These are phyloP conservation scores for Atopsyche davidsoni DNA, from an alignment of 1,140 invertebrate genomes.

Conservation along the genomic window DNA sequence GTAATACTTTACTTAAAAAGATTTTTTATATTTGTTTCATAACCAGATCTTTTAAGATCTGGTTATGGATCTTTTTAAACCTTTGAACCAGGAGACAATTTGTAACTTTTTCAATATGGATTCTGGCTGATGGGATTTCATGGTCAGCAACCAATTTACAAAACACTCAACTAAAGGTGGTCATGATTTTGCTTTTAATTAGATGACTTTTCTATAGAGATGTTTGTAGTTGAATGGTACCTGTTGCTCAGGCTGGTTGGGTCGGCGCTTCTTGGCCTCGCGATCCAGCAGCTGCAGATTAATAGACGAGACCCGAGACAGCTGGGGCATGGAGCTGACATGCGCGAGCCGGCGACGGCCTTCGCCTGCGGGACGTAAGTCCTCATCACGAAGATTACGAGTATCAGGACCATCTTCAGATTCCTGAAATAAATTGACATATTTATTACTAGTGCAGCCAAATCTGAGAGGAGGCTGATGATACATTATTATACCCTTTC, in stretches of 20 bases:
- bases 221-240: slow-evolving; percentile 26
- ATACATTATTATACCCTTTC: no score
- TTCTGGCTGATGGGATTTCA: no score
- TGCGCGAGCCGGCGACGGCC: slow-evolving; percentile 61
- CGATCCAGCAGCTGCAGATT: slow-evolving; percentile 69
- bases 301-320: slow-evolving; percentile 74
- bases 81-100: no score
- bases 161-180: background rate
- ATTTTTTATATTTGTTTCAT: slow-evolving; percentile 8
- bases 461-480: no score
- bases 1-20: no score
- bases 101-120: no score
- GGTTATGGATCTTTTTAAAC: no score
- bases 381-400: slow-evolving; percentile 72
- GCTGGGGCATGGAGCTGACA: slow-evolving; percentile 69
- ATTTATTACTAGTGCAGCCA: no score
- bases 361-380: slow-evolving; percentile 68
- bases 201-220: background rate
- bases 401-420: slow-evolving; percentile 64
- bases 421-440: slow-evolving; percentile 34
- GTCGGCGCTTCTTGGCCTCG: slow-evolving; percentile 62
- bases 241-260: slow-evolving; percentile 52
- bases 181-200: background rate
- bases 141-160: no score
- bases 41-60: no score